Base-by-base conservation (phyloP, 2,888 invertebrate species). In the Archips crataeganus region DNA sequence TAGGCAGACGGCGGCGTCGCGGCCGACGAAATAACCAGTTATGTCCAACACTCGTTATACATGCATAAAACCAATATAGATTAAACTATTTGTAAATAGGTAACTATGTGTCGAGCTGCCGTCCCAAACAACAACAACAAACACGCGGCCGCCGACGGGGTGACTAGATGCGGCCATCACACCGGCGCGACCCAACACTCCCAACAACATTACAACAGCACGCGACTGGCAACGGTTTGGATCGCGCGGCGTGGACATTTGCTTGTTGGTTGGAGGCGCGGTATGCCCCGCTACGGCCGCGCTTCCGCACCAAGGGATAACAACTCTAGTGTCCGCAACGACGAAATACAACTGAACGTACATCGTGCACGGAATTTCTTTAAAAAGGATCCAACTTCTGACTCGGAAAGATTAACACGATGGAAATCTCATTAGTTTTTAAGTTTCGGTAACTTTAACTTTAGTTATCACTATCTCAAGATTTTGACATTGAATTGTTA, bases 21-120 rank as follows among this genome's bases (percentile, higher is more conserved):
- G 86, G 82, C 88, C 86, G 85, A 82, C 82, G 85, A 79, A 84
- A 84, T 85, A 86, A 82, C 78, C 75, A 68, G 81, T 83, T 23
- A 84, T 86, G 79, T 80, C 85, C 88, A 85, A 88, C 87, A 85
- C 84, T 81, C 77, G 79, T 77, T 81, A 84, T 85, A 87, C 85
- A 87, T 82, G 85, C 85, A 83, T 85, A 81, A 87, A 90, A 87
- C 87, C 79, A 90, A 86, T 89, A 88, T 87, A 89, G 84, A 88
- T 88, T 88, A 82, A 87, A 80, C 84, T 85, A 84, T 82, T 77
- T 90, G 89, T 90, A 90, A 90, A 90, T 89, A 90, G 86, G 86
- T 87, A 87, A 88, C 87, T 87, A 86, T 81, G 81, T 79, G 84
- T 86, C 88, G 88, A 83, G 81, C 83, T 81, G 87, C 71, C 54